A percentile compares a stretch with the other conserved stretches of the same genome.
These are phyloP conservation scores for Batillaria attramentaria DNA, from an alignment of 1,140 invertebrate genomes.

Conservation along the genomic window DNA sequence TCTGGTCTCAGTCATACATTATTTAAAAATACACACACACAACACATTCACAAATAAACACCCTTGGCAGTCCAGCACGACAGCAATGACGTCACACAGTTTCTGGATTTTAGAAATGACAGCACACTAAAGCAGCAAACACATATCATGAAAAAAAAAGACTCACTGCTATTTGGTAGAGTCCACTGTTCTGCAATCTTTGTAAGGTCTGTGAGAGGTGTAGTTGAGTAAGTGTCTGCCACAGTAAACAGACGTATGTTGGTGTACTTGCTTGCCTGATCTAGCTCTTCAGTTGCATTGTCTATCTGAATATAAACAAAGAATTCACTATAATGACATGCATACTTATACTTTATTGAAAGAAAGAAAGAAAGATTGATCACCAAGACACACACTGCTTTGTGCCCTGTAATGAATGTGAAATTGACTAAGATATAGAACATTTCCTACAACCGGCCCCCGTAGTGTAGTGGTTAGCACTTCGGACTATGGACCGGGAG, in stretches of 20 bases:
- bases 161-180: conserved; percentile 46
- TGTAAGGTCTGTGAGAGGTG: conserved; percentile 36
- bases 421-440: no score
- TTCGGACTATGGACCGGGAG: no score
- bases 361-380: no score
- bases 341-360: no score
- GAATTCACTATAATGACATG: no score
- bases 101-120: neutral
- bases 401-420: no score
- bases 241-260: conserved; percentile 55
- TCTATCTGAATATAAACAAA: no score
- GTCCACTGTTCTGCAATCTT: conserved; percentile 47
- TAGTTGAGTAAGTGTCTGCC: conserved; percentile 26
- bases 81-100: neutral
- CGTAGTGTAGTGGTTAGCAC: no score
- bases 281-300: conserved; percentile 50
- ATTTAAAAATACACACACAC: neutral
- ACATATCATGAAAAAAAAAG: neutral
- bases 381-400: no score
- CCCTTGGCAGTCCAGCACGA: neutral
- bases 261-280: conserved; percentile 43
- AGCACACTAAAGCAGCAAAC: neutral
- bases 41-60: neutral
- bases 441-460: no score
- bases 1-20: no score